Percentiles rank a stretch among this genome's conserved stretches.
Evolutionary conservation across 2,113 vertebrate species (phyloP).

Genomic region (Neodontobutis hainanensis): DNA sequence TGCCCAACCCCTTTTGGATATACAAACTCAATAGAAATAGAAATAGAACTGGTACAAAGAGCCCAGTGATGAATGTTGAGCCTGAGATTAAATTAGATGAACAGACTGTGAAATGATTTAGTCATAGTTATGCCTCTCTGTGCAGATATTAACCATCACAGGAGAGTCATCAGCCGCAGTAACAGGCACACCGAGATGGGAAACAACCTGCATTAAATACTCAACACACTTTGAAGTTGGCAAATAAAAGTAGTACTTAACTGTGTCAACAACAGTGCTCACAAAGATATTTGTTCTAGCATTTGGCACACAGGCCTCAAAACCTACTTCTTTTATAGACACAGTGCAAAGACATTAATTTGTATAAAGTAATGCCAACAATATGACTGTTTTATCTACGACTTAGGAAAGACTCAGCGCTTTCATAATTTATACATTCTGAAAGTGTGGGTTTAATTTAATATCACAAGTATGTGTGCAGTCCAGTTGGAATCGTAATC

Average conservation of each 20-base stretch:
- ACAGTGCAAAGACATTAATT: not conserved
- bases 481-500: not conserved
- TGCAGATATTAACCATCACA: conserved; percentile 9
- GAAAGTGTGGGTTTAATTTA: not conserved
- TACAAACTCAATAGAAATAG: not conserved
- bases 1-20: not conserved
- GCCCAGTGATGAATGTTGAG: conserved; percentile 11
- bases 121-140: not conserved
- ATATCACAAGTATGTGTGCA: not conserved
- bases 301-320: not conserved
- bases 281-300: not conserved
- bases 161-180: not conserved
- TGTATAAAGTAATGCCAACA: conserved; percentile 2
- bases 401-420: not conserved
- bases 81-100: conserved; percentile 34
- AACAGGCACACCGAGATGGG: not conserved
- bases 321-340: not conserved
- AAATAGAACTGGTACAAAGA: not conserved
- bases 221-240: not conserved
- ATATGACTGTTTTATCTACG: not conserved
- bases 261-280: not conserved
- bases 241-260: not conserved
- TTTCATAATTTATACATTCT: not conserved
- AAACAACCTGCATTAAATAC: not conserved
- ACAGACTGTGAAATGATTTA: conserved; percentile 12